A percentile compares a stretch with the other conserved stretches of the same genome.
Evolutionary conservation across 2,113 vertebrate genomes (phyloP).

Genomic region (Origma solitaria): DNA sequence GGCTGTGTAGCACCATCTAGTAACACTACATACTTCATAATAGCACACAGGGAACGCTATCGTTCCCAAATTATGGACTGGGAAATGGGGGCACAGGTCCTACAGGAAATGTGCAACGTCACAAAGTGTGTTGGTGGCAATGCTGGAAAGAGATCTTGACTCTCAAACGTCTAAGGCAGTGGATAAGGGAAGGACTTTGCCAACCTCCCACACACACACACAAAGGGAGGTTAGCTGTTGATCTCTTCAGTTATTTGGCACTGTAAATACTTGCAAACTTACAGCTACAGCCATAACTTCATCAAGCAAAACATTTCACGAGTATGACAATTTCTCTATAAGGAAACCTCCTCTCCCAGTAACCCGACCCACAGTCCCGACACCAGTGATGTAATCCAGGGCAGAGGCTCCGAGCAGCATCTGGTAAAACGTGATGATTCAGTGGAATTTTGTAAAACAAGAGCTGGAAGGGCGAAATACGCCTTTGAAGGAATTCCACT

Average conservation of each 20-base stretch:
- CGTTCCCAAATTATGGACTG: not conserved
- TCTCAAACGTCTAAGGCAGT: not conserved
- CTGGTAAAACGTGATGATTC: slow-evolving; percentile 51
- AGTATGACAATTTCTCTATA: not conserved
- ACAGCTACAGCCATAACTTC: not conserved
- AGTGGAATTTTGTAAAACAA: slow-evolving; percentile 50
- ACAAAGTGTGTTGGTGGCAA: not conserved
- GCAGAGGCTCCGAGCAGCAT: not conserved
- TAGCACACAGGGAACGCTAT: not conserved
- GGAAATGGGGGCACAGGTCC: fast-evolving
- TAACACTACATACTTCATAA: not conserved
- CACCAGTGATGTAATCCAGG: slow-evolving; percentile 41
- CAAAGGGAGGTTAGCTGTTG: not conserved
- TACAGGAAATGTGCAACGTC: fast-evolving
- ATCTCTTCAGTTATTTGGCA: not conserved
- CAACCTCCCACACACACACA: not conserved
- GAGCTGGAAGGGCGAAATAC: not conserved
- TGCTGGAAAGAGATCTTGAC: not conserved
- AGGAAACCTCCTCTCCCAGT: not conserved
- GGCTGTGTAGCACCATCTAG: not conserved
- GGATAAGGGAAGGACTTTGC: not conserved
- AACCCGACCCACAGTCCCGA: not conserved
- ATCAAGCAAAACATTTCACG: not conserved
- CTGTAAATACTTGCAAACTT: not conserved
- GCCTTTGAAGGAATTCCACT: slow-evolving; percentile 35